Evolutionary conservation across 2,797 vertebrate species (phyloP).

Genomic region (Hydrophis major): DNA sequence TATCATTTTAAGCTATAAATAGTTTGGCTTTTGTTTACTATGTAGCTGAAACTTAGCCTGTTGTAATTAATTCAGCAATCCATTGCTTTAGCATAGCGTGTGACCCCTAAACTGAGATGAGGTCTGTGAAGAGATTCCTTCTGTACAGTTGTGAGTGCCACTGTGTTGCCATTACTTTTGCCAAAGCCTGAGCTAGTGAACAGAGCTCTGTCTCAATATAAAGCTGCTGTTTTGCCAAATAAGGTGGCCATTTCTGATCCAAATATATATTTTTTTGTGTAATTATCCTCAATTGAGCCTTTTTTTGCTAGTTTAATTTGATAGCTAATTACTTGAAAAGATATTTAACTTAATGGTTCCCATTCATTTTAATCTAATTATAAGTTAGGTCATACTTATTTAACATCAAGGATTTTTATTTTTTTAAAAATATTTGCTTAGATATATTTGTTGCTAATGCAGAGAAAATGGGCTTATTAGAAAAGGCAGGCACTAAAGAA

Average conservation of each 20-base stretch:
- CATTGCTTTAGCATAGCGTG: background rate
- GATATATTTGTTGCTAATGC: background rate
- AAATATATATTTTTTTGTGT: constrained; percentile 2
- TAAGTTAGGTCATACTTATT: constrained; percentile 21
- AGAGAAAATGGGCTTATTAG: background rate
- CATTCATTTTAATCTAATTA: constrained; percentile 58
- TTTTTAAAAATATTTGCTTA: background rate
- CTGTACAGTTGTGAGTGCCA: background rate
- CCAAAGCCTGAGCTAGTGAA: background rate
- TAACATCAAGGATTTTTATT: background rate
- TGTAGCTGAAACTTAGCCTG: background rate
- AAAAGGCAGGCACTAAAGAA: background rate
- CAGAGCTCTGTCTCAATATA: background rate
- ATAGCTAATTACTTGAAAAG: constrained; percentile 55
- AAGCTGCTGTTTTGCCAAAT: constrained; percentile 27
- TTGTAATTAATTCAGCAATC: background rate
- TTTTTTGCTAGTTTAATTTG: constrained; percentile 56
- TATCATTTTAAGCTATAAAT: background rate
- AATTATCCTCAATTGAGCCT: constrained; percentile 58
- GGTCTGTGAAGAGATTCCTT: background rate
- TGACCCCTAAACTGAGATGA: background rate
- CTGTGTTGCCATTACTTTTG: background rate
- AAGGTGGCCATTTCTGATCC: background rate
- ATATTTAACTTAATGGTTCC: constrained; percentile 50
- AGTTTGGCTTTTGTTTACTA: background rate